Conservation (phyloP, 2,888 invertebrate species). For the Byasa hedistus region DNA sequence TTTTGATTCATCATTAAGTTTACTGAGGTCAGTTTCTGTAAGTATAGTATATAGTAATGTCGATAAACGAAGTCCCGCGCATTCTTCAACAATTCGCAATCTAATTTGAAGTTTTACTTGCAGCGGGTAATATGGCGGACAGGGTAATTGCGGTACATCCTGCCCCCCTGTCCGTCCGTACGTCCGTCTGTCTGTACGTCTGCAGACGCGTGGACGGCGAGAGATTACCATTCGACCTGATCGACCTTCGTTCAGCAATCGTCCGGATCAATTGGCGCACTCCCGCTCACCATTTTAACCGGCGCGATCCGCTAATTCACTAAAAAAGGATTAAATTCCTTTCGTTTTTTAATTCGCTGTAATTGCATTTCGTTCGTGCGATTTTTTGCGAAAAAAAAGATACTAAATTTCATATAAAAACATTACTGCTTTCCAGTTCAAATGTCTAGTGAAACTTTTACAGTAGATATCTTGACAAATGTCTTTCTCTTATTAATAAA, state of each 20-base stretch:
- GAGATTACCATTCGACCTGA: slow-evolving; percentile 38
- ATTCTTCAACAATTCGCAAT: slow-evolving; percentile 32
- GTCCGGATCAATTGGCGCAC: slow-evolving; percentile 42
- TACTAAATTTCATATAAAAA: no score
- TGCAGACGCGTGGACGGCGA: slow-evolving; percentile 35
- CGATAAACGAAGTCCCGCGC: slow-evolving; percentile 10
- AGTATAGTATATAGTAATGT: no score
- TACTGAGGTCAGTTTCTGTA: no score
- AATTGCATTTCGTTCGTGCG: slow-evolving; percentile 33
- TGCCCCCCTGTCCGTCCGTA: slow-evolving; percentile 45
- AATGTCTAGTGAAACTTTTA: no score
- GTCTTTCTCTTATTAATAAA: no score
- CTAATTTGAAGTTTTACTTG: slow-evolving; percentile 56
- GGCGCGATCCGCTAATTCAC: not conserved
- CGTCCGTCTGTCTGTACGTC: slow-evolving; percentile 48
- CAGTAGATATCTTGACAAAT: no score
- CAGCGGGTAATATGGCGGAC: slow-evolving; percentile 50
- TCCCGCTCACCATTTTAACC: slow-evolving; percentile 3
- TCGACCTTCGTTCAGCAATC: slow-evolving; percentile 57
- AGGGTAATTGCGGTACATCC: slow-evolving; percentile 68
- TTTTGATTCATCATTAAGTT: no score
- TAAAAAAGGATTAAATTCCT: not conserved
- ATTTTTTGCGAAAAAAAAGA: no score
- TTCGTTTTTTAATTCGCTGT: slow-evolving; percentile 31
- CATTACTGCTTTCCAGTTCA: no score